A percentile compares a stretch with the other conserved stretches of the same genome.
Evolutionary conservation across 2,113 vertebrate species (phyloP).

Genomic region (Alectura lathami): DNA sequence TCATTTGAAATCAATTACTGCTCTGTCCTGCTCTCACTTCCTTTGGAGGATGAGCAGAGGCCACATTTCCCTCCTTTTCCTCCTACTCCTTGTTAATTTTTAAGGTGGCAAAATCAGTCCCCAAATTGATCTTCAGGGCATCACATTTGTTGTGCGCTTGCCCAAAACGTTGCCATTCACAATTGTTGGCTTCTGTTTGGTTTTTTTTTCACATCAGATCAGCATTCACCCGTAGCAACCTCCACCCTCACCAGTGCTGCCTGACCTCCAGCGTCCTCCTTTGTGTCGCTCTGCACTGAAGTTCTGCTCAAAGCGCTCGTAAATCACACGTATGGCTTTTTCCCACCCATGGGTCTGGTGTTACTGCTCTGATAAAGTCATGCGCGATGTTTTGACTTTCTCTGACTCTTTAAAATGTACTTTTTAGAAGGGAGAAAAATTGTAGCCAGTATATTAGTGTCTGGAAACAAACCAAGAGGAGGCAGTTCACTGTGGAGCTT

Average conservation of each 20-base stretch:
- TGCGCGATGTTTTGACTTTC: not conserved
- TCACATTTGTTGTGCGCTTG: not conserved
- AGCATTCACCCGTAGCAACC: not conserved
- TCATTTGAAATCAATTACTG: not conserved
- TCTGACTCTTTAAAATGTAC: not conserved
- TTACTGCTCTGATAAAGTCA: not conserved
- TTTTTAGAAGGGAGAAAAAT: not conserved
- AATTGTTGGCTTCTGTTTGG: slow-evolving; percentile 17
- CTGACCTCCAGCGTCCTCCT: not conserved
- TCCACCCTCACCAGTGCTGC: not conserved
- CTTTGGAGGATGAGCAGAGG: not conserved
- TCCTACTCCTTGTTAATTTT: not conserved
- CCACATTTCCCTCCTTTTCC: not conserved
- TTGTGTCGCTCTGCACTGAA: not conserved
- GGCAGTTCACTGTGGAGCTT: slow-evolving; percentile 1
- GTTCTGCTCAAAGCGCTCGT: not conserved
- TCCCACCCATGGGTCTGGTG: not conserved
- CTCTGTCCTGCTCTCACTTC: not conserved
- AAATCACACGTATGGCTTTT: not conserved
- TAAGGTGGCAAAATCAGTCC: not conserved
- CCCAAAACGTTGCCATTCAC: not conserved
- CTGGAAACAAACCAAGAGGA: slow-evolving; percentile 32
- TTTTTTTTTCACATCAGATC: not conserved
- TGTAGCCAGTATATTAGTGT: not conserved
- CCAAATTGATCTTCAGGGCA: not conserved